phyloP scores from a whole-genome alignment of 2,113 vertebrate species.

The Tricholaema leucomelas region DNA sequence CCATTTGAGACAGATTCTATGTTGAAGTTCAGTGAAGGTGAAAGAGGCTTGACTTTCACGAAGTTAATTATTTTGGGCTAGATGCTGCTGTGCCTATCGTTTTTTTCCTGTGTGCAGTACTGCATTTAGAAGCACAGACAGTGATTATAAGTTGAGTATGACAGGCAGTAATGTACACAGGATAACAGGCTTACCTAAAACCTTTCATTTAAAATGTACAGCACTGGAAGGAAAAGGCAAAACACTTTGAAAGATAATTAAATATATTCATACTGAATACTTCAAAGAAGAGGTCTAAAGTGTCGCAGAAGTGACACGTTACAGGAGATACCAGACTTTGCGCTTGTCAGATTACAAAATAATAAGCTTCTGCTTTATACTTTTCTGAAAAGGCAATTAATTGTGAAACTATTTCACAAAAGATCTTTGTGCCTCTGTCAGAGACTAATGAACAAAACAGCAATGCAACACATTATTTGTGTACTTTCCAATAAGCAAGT shows the following conservation, averaged over 20 bases:
- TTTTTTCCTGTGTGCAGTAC: not conserved
- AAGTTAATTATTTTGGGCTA: not conserved
- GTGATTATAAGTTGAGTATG: not conserved
- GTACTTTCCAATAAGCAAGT: not conserved
- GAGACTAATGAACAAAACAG: constrained; percentile 6
- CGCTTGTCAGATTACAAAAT: constrained; percentile 38
- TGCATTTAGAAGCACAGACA: not conserved
- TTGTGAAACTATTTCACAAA: constrained; percentile 4
- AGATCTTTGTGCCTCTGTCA: not conserved
- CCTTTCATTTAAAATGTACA: constrained; percentile 19
- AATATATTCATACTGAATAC: constrained; percentile 31
- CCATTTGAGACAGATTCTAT: not conserved
- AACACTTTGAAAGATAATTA: constrained; percentile 39
- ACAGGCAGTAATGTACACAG: not conserved
- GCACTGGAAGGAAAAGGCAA: not conserved
- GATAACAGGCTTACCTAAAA: not conserved
- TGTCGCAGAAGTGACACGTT: constrained; percentile 15
- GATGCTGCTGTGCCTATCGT: not conserved
- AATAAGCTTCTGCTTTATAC: constrained; percentile 15
- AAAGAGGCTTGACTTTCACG: not conserved
- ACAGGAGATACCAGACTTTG: constrained; percentile 27
- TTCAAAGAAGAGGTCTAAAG: constrained; percentile 28
- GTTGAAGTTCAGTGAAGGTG: not conserved
- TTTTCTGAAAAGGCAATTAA: constrained; percentile 38
- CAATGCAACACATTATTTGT: not conserved